Percentiles rank a stretch among this genome's conserved stretches.
phyloP scores from a whole-genome alignment of 1,140 invertebrate species.

The Aphaenogaster rudis region DNA sequence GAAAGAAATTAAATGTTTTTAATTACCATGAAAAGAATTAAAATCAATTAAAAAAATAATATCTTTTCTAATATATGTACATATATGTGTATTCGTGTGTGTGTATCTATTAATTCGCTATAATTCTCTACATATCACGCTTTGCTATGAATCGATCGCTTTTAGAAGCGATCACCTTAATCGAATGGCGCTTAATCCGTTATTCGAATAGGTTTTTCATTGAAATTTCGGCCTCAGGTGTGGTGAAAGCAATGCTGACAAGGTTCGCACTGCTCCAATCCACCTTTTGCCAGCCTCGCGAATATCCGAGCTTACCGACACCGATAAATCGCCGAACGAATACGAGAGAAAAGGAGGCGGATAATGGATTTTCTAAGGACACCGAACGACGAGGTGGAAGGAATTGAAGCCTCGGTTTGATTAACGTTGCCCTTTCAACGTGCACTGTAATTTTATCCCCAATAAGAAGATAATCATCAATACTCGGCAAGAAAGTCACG shows the following conservation, averaged over 20 bases:
- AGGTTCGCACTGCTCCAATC: conserved; percentile 21
- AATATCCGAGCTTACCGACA: conserved; percentile 61
- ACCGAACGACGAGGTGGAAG: conserved; percentile 27
- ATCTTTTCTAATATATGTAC: background rate
- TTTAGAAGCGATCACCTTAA: conserved; percentile 14
- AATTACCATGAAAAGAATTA: background rate
- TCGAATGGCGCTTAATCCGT: conserved; percentile 26
- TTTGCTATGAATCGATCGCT: background rate
- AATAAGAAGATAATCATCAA: conserved; percentile 56
- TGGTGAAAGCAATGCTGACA: conserved; percentile 17
- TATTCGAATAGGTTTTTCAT: conserved; percentile 50
- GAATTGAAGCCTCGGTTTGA: conserved; percentile 67
- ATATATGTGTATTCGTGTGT: background rate
- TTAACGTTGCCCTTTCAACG: conserved; percentile 55
- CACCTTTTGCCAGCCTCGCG: conserved; percentile 22
- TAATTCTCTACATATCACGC: background rate
- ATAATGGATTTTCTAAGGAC: conserved; percentile 62
- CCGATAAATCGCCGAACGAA: conserved; percentile 13
- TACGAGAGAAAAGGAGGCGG: conserved; percentile 26
- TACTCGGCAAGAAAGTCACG: conserved; percentile 3
- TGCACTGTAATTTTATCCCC: conserved; percentile 36
- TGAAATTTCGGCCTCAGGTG: conserved; percentile 38
- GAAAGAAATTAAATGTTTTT: background rate
- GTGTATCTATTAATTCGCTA: background rate
- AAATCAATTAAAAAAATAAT: background rate